These are phyloP conservation scores for Acleris emargana DNA, from an alignment of 2,888 invertebrate genomes.

Conservation along the genomic window DNA sequence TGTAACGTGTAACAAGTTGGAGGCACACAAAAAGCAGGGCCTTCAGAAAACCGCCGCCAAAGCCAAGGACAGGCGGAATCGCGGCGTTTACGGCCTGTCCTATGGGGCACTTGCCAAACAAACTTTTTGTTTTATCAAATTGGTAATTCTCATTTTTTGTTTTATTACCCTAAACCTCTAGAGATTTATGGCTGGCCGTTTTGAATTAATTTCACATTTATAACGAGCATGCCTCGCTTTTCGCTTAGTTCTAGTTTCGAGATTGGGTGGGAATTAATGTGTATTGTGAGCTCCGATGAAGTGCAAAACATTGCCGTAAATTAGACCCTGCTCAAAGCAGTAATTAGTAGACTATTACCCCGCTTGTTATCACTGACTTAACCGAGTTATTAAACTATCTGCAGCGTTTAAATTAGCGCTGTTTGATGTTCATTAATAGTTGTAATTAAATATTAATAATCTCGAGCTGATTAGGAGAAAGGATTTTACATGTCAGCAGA, in stretches of 20 bases:
- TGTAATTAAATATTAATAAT: conserved; percentile 3
- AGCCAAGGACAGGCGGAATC: conserved; percentile 49
- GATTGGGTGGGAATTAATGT: conserved; percentile 63
- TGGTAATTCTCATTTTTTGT: conserved; percentile 80
- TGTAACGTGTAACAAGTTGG: conserved; percentile 45
- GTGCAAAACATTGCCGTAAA: conserved; percentile 43
- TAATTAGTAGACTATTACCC: conserved; percentile 37
- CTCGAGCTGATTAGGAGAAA: not conserved
- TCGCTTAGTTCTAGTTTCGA: conserved; percentile 54
- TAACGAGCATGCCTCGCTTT: conserved; percentile 68
- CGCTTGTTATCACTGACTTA: conserved; percentile 36
- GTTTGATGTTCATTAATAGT: conserved; percentile 29
- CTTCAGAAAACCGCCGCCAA: conserved; percentile 57
- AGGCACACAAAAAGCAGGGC: conserved; percentile 52
- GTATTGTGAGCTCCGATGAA: conserved; percentile 48
- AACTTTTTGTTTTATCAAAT: conserved; percentile 80
- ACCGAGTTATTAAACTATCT: conserved; percentile 33
- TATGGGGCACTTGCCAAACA: conserved; percentile 71
- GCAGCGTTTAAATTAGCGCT: conserved; percentile 23
- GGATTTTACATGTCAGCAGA: no score
- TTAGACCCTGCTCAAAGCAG: conserved; percentile 37
- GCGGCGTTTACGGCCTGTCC: conserved; percentile 52
- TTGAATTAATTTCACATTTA: conserved; percentile 81
- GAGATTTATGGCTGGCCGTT: conserved; percentile 78
- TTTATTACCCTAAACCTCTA: conserved; percentile 73